phyloP scores from a whole-genome alignment of 1,140 invertebrate species.

The Zaprionus capensis region DNA sequence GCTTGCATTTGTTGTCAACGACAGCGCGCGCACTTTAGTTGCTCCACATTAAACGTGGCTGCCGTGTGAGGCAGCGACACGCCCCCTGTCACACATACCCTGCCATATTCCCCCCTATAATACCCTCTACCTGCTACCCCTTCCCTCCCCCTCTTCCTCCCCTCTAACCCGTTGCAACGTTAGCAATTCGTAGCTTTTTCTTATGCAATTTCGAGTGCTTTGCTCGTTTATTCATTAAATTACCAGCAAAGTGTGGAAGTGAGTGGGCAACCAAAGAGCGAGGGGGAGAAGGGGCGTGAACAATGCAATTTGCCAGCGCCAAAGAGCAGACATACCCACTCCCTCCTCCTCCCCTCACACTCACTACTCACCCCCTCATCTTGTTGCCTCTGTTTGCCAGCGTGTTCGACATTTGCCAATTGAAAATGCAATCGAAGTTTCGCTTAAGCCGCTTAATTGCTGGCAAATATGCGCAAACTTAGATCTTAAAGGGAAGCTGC shows the following conservation, averaged over 20 bases:
- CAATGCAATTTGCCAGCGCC: conserved; percentile 43
- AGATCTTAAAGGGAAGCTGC: neutral
- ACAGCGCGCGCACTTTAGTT: conserved; percentile 52
- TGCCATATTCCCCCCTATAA: neutral
- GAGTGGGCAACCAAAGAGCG: neutral
- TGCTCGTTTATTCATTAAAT: conserved; percentile 60
- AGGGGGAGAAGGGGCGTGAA: conserved; percentile 10
- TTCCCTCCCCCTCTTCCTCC: neutral
- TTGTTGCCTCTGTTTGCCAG: neutral
- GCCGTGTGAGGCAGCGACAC: conserved; percentile 3
- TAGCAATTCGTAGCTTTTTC: conserved; percentile 22
- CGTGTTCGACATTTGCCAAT: conserved; percentile 35
- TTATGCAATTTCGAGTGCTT: conserved; percentile 52
- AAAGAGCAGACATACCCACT: neutral
- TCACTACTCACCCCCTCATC: no score
- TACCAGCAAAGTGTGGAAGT: conserved; percentile 27
- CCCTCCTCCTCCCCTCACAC: neutral
- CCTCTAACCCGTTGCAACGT: neutral
- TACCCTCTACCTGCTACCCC: neutral
- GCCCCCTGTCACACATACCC: neutral
- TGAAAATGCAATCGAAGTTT: conserved; percentile 44
- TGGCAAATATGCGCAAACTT: conserved; percentile 49
- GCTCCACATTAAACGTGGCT: conserved; percentile 43
- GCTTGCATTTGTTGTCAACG: conserved; percentile 54
- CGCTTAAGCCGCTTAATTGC: conserved; percentile 70